Conservation (phyloP, 1,140 invertebrate species). For the Brachionus koreanus region DNA sequence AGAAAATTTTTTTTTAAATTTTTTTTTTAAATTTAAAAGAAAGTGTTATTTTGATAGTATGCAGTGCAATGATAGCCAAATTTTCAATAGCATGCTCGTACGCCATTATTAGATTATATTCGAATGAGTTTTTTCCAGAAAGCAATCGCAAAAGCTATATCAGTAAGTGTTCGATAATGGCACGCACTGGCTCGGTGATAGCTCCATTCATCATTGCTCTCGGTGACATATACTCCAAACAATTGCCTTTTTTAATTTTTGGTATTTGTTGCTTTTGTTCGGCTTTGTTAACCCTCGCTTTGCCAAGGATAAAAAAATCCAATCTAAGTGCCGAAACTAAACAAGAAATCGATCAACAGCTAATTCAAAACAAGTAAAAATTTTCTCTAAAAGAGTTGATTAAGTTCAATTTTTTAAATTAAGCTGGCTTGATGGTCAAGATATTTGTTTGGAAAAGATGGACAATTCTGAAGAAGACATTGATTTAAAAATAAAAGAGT, state of each 20-base stretch:
- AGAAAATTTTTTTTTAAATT: not conserved
- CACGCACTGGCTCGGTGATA: constrained; percentile 60
- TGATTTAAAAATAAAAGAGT: not conserved
- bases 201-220: constrained; percentile 55
- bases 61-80: constrained; percentile 49
- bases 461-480: not conserved
- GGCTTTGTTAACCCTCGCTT: not conserved
- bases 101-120: constrained; percentile 55
- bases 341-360: not conserved
- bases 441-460: constrained; percentile 5
- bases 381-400: not conserved
- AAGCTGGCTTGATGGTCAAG: constrained; percentile 34
- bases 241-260: constrained; percentile 28
- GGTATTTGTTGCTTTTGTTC: constrained; percentile 12
- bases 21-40: not conserved
- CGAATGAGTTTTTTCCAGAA: constrained; percentile 60
- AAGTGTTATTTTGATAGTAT: not conserved
- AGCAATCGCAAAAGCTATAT: constrained; percentile 59
- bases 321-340: not conserved
- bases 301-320: not conserved
- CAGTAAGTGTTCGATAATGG: constrained; percentile 60
- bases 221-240: not conserved
- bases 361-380: constrained; percentile 14
- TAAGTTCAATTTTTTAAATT: not conserved
- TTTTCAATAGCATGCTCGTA: constrained; percentile 51